phyloP scores from a whole-genome alignment of 2,888 invertebrate species.

The Branchellion lobata region DNA sequence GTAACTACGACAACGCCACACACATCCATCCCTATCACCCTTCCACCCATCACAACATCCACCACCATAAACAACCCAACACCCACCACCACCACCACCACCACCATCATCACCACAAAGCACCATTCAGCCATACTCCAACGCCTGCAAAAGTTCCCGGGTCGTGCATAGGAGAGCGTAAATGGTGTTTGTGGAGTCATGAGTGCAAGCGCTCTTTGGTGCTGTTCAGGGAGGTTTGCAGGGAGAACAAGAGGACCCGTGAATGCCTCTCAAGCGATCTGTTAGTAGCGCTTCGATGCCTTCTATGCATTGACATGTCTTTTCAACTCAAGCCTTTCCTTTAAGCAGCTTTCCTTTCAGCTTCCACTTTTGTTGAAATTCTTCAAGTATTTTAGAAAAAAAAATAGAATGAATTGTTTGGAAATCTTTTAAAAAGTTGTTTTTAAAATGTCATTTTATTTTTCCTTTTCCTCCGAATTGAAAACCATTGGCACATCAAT shows the following conservation, averaged over 20 bases:
- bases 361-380: too few relatives aligned
- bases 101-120: slow-evolving; percentile 17
- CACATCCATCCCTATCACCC: background rate
- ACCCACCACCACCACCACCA: background rate
- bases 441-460: too few relatives aligned
- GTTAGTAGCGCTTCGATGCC: too few relatives aligned
- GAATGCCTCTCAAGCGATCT: slow-evolving; percentile 45
- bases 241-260: slow-evolving; percentile 43
- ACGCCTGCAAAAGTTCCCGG: background rate
- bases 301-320: background rate
- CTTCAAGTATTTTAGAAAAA: too few relatives aligned
- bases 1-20: background rate
- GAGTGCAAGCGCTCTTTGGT: slow-evolving; percentile 33
- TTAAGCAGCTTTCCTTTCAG: too few relatives aligned
- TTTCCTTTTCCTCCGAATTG: too few relatives aligned
- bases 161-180: slow-evolving; percentile 46
- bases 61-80: background rate
- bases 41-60: background rate
- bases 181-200: slow-evolving; percentile 41
- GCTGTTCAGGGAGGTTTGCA: slow-evolving; percentile 35
- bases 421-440: too few relatives aligned
- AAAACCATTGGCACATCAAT: too few relatives aligned
- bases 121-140: slow-evolving; percentile 9
- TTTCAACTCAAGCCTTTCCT: too few relatives aligned
- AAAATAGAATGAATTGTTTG: too few relatives aligned